Conservation (phyloP, 64 coral and sea anemone species). For the Anthopleura sola region DNA sequence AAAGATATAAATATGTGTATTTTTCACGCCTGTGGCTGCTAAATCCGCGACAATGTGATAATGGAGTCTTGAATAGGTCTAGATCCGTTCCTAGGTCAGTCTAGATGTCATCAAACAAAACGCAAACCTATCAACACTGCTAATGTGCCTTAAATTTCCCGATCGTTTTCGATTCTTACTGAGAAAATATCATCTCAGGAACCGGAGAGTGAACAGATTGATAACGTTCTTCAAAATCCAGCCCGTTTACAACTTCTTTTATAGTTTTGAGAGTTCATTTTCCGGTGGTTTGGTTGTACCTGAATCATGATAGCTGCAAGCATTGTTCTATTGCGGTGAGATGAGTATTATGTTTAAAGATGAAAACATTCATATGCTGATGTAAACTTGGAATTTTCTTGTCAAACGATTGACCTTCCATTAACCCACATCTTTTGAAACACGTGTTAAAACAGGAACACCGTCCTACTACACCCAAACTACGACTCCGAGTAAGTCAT, state of each 20-base stretch:
- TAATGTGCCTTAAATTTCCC: conserved; percentile 1
- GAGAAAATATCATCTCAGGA: background rate
- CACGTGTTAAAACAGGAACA: conserved; percentile 3
- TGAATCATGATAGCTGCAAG: background rate
- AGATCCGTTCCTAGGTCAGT: background rate
- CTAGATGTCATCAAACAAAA: background rate
- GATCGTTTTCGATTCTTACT: background rate
- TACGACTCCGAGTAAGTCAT: background rate
- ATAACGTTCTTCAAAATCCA: background rate
- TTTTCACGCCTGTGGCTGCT: background rate
- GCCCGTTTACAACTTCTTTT: background rate
- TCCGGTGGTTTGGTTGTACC: background rate
- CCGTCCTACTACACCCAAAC: background rate
- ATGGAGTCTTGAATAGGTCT: conserved; percentile 9
- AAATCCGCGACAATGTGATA: conserved; percentile 10
- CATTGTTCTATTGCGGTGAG: background rate
- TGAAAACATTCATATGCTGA: background rate
- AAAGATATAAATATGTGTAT: conserved; percentile 10
- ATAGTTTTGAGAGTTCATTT: background rate
- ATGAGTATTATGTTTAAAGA: background rate
- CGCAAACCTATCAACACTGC: background rate
- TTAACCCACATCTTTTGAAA: background rate
- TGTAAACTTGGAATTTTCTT: background rate
- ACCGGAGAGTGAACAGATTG: background rate
- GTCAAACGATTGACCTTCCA: conserved; percentile 6